Evolutionary conservation across 2,113 vertebrate genomes (phyloP), one percentile per base, ranked within the genome.

Genomic region (Callipepla squamata): DNA sequence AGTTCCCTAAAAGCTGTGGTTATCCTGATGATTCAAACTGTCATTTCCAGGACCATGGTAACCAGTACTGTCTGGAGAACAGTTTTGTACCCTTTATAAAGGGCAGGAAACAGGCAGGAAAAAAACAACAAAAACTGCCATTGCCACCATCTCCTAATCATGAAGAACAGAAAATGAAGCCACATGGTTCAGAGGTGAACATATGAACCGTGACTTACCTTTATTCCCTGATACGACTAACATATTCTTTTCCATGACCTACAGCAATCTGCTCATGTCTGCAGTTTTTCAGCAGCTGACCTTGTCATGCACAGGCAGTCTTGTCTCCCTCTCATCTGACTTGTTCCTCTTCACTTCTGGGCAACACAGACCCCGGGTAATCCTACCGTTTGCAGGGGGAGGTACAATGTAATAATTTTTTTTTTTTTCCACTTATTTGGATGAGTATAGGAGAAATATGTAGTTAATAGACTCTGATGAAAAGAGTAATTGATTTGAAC

Each of bases 1-100:
- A 75, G n/a, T 1, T 72, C 36, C 10, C 12, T 58, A 53, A 11
- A 36, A 70, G 26, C 12, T 77, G 9, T 0, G 0, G 6, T 44
- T 80, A 40, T 38, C 26, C n/a, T 67, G 21, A 36, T n/a, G 23
- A 25, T 22, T 38, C 78, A 59, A 6, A 12, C 6, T 3, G 42
- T 59, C 15, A 19, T 6, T 81, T 28, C 4, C 25, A 66, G 11
- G 19, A 62, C 22, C 2, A 2, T 7, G 22, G 40, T 50, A 81
- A 11, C 36, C 20, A 15, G 17, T 34, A 13, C 6, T 8, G 17
- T 38, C 7, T 3, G 4, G 25, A 79, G 78, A 82, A 69, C 28
- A 14, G 19, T 25, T 66, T 81, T 45, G 20, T 44, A 42, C 21
- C 6, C 9, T 50, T 9, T 22, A 21, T 59, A 36, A 76, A 87